A percentile compares a stretch with the other conserved stretches of the same genome.
These are phyloP conservation scores for Aphelinus certus DNA, from an alignment of 1,140 invertebrate species.

Conservation along the genomic window DNA sequence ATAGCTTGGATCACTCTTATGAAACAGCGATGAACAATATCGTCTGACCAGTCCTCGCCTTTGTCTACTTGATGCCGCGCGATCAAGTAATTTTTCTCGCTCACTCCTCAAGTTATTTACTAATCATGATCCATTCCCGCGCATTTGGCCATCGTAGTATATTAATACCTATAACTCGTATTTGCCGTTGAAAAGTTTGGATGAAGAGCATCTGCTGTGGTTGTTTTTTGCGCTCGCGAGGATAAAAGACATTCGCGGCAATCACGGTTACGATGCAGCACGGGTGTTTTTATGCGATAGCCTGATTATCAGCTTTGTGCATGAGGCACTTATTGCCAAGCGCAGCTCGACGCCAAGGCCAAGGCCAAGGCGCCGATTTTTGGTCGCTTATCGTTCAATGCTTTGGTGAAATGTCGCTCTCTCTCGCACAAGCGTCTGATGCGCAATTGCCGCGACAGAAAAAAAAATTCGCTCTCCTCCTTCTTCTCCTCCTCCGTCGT, in stretches of 20 bases:
- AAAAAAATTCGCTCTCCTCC: too few species aligned
- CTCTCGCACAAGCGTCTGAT: neutral
- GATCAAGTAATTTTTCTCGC: neutral
- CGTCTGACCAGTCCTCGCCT: slow-evolving; percentile 10
- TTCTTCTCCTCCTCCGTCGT: too few species aligned
- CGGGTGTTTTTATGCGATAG: slow-evolving; percentile 22
- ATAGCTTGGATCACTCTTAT: neutral
- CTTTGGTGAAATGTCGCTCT: slow-evolving; percentile 31
- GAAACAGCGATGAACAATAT: neutral
- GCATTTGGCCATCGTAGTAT: too few species aligned
- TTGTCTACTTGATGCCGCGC: slow-evolving; percentile 14
- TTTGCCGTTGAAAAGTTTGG: too few species aligned
- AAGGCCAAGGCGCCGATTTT: slow-evolving; percentile 30
- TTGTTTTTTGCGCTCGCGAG: neutral
- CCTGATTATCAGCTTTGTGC: slow-evolving; percentile 14
- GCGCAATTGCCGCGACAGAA: slow-evolving; percentile 4
- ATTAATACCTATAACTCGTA: too few species aligned
- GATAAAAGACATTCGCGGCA: neutral
- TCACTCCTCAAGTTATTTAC: neutral
- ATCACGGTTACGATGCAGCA: slow-evolving; percentile 9
- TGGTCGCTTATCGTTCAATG: slow-evolving; percentile 38
- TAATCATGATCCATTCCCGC: too few species aligned
- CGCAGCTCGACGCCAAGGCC: slow-evolving; percentile 24
- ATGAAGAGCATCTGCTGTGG: neutral
- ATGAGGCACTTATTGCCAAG: slow-evolving; percentile 17